Evolutionary conservation across 2,888 invertebrate genomes (phyloP).

Genomic region (Pherbina coryleti): DNA sequence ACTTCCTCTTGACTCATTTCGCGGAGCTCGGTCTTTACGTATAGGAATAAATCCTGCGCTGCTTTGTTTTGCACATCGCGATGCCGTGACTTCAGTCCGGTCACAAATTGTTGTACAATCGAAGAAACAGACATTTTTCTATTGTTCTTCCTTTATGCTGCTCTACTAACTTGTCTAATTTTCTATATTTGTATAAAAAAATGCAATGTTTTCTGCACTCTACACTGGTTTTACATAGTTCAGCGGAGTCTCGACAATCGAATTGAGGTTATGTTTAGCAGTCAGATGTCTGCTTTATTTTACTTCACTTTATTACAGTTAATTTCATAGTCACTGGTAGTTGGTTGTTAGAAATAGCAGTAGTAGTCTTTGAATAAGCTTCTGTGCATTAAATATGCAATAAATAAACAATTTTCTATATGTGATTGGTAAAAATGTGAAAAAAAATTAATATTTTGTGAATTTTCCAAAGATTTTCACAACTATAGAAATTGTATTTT

Average conservation of each 20-base stretch:
- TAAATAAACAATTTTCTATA: neutral
- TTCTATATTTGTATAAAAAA: neutral
- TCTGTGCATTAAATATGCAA: neutral
- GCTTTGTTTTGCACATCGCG: conserved; percentile 88
- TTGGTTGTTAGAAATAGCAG: neutral
- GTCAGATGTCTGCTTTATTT: neutral
- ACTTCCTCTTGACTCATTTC: conserved; percentile 93
- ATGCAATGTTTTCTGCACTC: neutral
- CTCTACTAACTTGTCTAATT: neutral
- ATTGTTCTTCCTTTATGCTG: neutral
- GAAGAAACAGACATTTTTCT: conserved; percentile 67
- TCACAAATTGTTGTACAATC: conserved; percentile 84
- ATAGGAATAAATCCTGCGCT: conserved; percentile 89
- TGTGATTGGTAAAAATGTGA: neutral
- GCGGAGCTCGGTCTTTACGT: conserved; percentile 89
- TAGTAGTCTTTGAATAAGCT: too few species aligned
- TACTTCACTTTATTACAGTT: neutral
- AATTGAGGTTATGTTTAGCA: conserved; percentile 16
- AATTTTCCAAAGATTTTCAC: neutral
- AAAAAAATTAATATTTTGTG: neutral
- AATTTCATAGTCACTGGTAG: conserved; percentile 1
- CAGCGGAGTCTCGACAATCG: conserved; percentile 5
- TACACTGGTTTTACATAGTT: neutral
- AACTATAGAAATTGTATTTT: neutral
- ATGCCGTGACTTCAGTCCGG: conserved; percentile 89